Evolutionary conservation across 2,113 vertebrate genomes (phyloP), one percentile per base, ranked within the genome.

Genomic region (Phainopepla nitens): DNA sequence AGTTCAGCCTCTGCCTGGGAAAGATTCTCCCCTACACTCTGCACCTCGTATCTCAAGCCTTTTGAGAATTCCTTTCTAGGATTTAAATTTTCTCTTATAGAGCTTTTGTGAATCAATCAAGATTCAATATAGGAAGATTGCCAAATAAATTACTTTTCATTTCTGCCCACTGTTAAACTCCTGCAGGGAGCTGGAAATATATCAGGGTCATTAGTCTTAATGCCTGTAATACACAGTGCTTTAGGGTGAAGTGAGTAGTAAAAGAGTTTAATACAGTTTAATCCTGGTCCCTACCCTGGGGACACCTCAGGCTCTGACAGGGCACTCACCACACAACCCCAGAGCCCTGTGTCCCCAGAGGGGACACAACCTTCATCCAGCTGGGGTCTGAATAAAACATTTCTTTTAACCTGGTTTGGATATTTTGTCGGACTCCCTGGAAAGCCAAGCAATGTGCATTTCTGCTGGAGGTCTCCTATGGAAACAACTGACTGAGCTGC

Each of bases 71-170:
- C 56, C 41, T 68, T 78, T 66, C 78, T 24, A 66, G 90, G 89
- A 89, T 83, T 85, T 70, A 88, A 69, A 94, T 93, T 95, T 94
- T 85, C 61, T 87, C 87, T 88, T 73, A 73, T 66, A 92, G 94
- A 93, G 91, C 71, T 94, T 93, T 94, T 87, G 69, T 86, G 71
- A 96, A 95, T 97, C 95, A 96, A 94, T 97, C 90, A 84, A 86
- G 69, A 50, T 73, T 91, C 86, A 87, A 90, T 95, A 94, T 4
- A 93, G 87, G 60, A 96, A 95, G 64, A 96, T 44, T 92, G 90
- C 71, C 93, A 95, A 92, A 96, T 96, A 96, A 96, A 97, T 97
- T 96, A 92, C 95, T 95, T 95, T 94, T 96, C 93, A 92, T 92
- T 96, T 95, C 94, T 96, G 65, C 88, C 81, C 86, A 89, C 86